Evolutionary conservation across 2,888 invertebrate genomes (phyloP).

Genomic region (Mimachlamys varia): DNA sequence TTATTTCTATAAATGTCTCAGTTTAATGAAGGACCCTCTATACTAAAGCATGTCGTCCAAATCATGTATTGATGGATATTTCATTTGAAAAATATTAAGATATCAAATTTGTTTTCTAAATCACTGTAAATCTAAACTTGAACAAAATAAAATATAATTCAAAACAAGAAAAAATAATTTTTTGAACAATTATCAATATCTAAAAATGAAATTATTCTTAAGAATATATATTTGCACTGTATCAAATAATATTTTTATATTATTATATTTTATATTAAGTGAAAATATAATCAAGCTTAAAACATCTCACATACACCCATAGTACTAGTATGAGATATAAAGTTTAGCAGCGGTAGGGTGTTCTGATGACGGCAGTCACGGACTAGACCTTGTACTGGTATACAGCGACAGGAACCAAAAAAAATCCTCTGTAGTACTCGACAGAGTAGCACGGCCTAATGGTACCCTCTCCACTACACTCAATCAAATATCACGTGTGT

Average conservation of each 20-base stretch:
- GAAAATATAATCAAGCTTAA: not conserved
- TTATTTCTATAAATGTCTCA: no score
- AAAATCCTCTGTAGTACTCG: not conserved
- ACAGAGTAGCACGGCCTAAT: not conserved
- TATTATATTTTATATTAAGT: no score
- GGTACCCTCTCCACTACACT: not conserved
- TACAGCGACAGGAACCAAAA: not conserved
- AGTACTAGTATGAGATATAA: not conserved
- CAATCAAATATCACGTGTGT: not conserved
- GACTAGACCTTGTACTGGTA: not conserved
- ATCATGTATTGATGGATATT: no score
- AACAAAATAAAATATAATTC: no score
- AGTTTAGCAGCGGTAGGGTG: not conserved
- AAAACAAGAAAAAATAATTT: not conserved
- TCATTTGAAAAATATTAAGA: no score
- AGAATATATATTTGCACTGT: not conserved
- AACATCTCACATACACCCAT: not conserved
- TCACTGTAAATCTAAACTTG: no score
- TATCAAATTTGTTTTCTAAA: no score
- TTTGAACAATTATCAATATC: not conserved
- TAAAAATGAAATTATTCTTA: not conserved
- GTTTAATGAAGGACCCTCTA: no score
- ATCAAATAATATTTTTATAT: not conserved
- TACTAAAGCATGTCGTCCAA: no score
- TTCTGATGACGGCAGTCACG: not conserved